A percentile compares a stretch with the other conserved stretches of the same genome.
Evolutionary conservation across 2,888 invertebrate genomes (phyloP).

Genomic region (Perizoma affinitatum): DNA sequence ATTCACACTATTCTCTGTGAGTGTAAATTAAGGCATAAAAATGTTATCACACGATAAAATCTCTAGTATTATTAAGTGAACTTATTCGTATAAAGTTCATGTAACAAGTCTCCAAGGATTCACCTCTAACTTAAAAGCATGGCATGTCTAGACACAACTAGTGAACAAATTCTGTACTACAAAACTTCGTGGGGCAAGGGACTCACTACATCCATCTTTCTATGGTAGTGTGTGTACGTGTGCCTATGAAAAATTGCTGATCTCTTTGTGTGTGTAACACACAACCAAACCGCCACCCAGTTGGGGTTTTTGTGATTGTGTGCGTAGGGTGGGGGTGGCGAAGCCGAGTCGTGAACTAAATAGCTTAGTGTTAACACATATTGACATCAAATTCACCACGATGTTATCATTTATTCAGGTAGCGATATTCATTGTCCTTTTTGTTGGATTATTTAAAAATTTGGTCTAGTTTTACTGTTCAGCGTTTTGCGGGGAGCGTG

Average conservation of each 20-base stretch:
- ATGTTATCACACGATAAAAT: constrained; percentile 21
- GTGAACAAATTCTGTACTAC: constrained; percentile 81
- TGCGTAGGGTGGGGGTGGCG: constrained; percentile 60
- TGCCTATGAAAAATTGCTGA: constrained; percentile 81
- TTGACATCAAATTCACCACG: constrained; percentile 84
- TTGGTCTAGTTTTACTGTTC: constrained; percentile 41
- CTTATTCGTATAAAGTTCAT: constrained; percentile 57
- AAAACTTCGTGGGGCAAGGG: constrained; percentile 79
- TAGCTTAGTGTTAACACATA: constrained; percentile 85
- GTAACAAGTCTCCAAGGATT: constrained; percentile 70
- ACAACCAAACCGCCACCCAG: constrained; percentile 46
- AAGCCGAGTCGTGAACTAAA: constrained; percentile 82
- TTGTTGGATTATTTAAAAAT: constrained; percentile 46
- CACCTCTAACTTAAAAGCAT: constrained; percentile 77
- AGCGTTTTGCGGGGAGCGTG: constrained; percentile 58
- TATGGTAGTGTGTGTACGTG: constrained; percentile 63
- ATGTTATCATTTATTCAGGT: constrained; percentile 83
- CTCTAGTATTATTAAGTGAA: constrained; percentile 34
- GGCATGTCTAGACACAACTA: constrained; percentile 82
- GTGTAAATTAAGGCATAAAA: constrained; percentile 16
- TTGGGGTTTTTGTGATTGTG: constrained; percentile 49
- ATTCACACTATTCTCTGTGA: not conserved
- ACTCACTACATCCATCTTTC: constrained; percentile 70
- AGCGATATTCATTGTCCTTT: constrained; percentile 75
- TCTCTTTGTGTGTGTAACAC: constrained; percentile 60